These are phyloP conservation scores for Drosophila sucinea DNA, from an alignment of 1,140 invertebrate species.

Conservation along the genomic window DNA sequence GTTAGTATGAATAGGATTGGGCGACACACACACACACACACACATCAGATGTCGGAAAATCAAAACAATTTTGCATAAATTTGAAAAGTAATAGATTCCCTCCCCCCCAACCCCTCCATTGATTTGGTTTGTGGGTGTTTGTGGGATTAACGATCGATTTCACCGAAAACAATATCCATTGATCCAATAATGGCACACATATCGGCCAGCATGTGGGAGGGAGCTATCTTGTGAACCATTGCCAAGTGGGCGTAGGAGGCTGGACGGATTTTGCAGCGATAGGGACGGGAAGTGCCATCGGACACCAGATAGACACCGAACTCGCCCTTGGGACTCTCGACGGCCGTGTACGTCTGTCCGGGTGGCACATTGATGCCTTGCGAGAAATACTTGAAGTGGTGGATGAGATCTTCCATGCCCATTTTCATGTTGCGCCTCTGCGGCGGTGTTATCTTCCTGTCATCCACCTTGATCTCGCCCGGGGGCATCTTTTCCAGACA, in stretches of 20 bases:
- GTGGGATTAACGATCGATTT: slow-evolving; percentile 89
- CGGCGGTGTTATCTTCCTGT: slow-evolving; percentile 92
- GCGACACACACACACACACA: background rate
- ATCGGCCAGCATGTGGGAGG: slow-evolving; percentile 89
- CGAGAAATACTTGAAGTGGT: slow-evolving; percentile 94
- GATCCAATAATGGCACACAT: slow-evolving; percentile 91
- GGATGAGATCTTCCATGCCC: slow-evolving; percentile 94
- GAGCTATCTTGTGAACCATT: slow-evolving; percentile 86
- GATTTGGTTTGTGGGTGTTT: no score
- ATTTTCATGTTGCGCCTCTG: slow-evolving; percentile 92
- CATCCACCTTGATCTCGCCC: slow-evolving; percentile 92
- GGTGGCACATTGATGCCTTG: slow-evolving; percentile 93
- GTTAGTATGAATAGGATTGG: background rate
- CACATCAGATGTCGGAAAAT: background rate
- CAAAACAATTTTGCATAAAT: slow-evolving; percentile 6
- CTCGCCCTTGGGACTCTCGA: slow-evolving; percentile 93
- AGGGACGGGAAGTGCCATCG: slow-evolving; percentile 91
- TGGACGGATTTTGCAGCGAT: slow-evolving; percentile 91
- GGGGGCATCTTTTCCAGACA: slow-evolving; percentile 93
- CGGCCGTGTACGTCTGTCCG: slow-evolving; percentile 90
- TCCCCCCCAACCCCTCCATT: background rate
- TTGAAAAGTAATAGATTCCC: background rate
- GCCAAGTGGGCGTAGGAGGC: slow-evolving; percentile 90
- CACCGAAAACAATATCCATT: slow-evolving; percentile 94
- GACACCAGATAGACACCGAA: slow-evolving; percentile 94